Evolutionary conservation across 2,113 vertebrate genomes (phyloP), one percentile per base, ranked within the genome.

Genomic region (Lagopus muta): DNA sequence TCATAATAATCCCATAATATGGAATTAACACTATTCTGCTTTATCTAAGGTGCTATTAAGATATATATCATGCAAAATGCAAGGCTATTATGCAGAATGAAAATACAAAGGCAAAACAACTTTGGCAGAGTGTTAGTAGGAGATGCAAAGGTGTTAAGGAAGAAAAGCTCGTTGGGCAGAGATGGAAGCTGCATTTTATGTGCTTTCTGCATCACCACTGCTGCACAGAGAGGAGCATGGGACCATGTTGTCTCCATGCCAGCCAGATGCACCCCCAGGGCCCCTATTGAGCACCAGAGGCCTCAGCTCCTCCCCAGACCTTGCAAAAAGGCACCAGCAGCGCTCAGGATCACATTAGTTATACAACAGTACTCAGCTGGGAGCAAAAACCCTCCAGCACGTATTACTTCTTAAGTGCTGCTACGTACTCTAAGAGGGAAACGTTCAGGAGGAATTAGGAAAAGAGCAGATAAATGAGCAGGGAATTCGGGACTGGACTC

Each of bases 1-100:
- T 50, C 88, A 45, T 88, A 48, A 61, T 13, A 34, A 94, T 61
- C 93, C 82, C 66, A 24, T 61, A 6, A n/a, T 22, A 34, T 0
- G 45, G 93, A 91, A 92, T 92, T 88, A 77, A 90, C 67, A 43
- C 78, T 61, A 36, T 66, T 64, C 85, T n/a, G 66, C 30, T 76
- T 65, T 48, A n/a, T 27, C 82, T 48, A 22, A 61, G 75, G 61
- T 71, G 82, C 30, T 76, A 11, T 20, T 74, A 13, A 79, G 83
- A 32, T 8, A 19, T 1, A 9, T 13, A 79, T 66, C 62, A 19
- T 11, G 40, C 5, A 13, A 43, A 73, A n/a, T 32, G 36, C 10
- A 42, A 61, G 85, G 58, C 43, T 47, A 19, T 25, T 54, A 25
- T 38, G 64, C 57, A 20, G 17, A 77, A 75, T 15, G 48, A 36